Base-by-base conservation (phyloP, 2,888 invertebrate genomes). In the Pachydiplax longipennis region DNA sequence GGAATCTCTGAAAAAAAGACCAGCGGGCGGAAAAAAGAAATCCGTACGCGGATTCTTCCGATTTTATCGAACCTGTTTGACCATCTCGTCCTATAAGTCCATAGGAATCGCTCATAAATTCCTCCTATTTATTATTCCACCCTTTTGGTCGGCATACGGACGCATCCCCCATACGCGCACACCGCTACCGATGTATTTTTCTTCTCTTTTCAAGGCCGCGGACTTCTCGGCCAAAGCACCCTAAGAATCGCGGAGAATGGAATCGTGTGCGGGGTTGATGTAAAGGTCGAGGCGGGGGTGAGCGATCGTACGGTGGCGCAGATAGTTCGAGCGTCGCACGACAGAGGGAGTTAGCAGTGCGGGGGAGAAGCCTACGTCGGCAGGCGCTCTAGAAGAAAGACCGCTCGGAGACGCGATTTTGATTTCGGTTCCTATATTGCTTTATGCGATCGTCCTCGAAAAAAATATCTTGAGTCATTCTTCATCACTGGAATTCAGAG, bases 331-430 rank as follows among this genome's bases (percentile, higher is more conserved):
- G 1, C 37, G 87, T 22, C 18, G n/a, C 22, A n/a, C 87, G 65
- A 35, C n/a, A 87, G 87, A 87, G 87, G 61, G 87, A 58, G 65
- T 37, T 35, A 37, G 87, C 61, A 37, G 37, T 35, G 87, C 35
- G 22, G 31, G 73, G 25, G 73, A 73, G 13, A 31, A 90, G 90
- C 90, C 90, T 91, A 91, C 83, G 83, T 91, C 83, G 91, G 91
- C 90, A 81, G 83, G 91, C 90, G 90, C 90, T 91, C 65, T 10
- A 81, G 91, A 81, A 90, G 10, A 5, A 12, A 31, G 73, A 65
- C 65, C 65, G 65, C 65, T n/a, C 13, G 3, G 73, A 4, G 73
- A 73, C 2, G 25, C 73, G 73, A 73, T 73, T 73, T 73, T 73
- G 73, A 73, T 73, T 73, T 73, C 4, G 31, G 31, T 31, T 31